Percentiles rank a stretch among this genome's conserved stretches.
Evolutionary conservation across 1,140 invertebrate genomes (phyloP).

Genomic region (Drosophila malerkotliana): DNA sequence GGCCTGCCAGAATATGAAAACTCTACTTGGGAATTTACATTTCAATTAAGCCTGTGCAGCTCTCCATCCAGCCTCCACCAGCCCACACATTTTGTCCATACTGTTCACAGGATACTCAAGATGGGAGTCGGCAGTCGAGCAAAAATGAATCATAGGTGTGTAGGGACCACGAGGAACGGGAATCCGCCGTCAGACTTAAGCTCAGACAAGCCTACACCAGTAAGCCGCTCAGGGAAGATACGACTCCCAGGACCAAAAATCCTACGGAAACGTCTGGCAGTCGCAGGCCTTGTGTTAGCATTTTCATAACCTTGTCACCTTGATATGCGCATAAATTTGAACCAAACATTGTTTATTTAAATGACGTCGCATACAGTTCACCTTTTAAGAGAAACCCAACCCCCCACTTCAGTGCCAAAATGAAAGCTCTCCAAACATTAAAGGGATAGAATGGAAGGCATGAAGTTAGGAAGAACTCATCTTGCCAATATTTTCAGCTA

Average conservation of each 20-base stretch:
- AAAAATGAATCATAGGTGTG: slow-evolving; percentile 33
- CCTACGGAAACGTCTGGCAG: slow-evolving; percentile 12
- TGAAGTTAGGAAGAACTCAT: no score
- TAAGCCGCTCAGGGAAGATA: slow-evolving; percentile 7
- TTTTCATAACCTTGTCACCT: slow-evolving; percentile 81
- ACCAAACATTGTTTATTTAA: slow-evolving; percentile 81
- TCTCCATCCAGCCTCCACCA: not conserved
- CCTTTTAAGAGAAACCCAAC: slow-evolving; percentile 7
- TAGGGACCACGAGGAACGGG: slow-evolving; percentile 12
- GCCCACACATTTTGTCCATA: slow-evolving; percentile 34
- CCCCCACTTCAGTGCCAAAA: slow-evolving; percentile 15
- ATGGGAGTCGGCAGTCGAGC: slow-evolving; percentile 13
- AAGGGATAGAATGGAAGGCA: not conserved
- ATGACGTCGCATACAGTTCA: slow-evolving; percentile 54
- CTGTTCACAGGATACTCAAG: slow-evolving; percentile 9
- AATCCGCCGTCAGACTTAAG: slow-evolving; percentile 15
- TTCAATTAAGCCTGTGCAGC: slow-evolving; percentile 63
- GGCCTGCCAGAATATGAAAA: slow-evolving; percentile 34
- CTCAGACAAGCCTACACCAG: slow-evolving; percentile 16
- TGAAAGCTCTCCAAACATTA: slow-evolving; percentile 10
- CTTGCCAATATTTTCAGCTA: no score
- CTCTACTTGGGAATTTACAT: slow-evolving; percentile 65
- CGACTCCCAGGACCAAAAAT: not conserved
- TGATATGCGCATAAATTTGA: slow-evolving; percentile 81
- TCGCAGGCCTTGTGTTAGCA: slow-evolving; percentile 57